Conservation (phyloP, 2,888 invertebrate species). For the Zygogramma bicolorata region DNA sequence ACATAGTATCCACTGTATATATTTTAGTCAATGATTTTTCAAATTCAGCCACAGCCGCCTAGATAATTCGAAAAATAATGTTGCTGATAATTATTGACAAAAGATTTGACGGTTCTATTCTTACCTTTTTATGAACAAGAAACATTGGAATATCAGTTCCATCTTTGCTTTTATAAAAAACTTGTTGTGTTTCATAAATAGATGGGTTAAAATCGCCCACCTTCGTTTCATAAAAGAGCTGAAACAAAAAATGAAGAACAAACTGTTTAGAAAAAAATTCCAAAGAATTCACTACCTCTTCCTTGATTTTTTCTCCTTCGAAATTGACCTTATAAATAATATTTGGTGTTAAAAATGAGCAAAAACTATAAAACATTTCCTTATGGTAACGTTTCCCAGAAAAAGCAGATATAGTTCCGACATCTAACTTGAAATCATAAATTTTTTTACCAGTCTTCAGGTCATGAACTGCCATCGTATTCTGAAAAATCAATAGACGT, state of each 20-base stretch:
- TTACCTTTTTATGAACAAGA: conserved; percentile 84
- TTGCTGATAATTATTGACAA: neutral
- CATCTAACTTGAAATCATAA: conserved; percentile 82
- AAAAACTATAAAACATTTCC: conserved; percentile 94
- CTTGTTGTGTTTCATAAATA: conserved; percentile 86
- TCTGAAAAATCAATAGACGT: conserved; percentile 69
- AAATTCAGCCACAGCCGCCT: too few species aligned
- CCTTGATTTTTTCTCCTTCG: conserved; percentile 68
- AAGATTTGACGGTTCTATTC: conserved; percentile 4
- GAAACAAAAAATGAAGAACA: conserved; percentile 27
- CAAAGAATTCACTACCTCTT: conserved; percentile 68
- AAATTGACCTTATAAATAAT: conserved; percentile 91
- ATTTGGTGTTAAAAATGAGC: conserved; percentile 92
- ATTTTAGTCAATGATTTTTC: too few species aligned
- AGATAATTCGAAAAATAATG: neutral
- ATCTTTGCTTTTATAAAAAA: conserved; percentile 94
- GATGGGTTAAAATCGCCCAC: conserved; percentile 85
- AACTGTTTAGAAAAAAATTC: neutral
- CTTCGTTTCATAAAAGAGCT: conserved; percentile 88
- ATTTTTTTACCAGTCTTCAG: conserved; percentile 79
- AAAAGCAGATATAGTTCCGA: conserved; percentile 88
- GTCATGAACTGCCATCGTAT: conserved; percentile 84
- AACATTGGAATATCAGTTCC: conserved; percentile 97
- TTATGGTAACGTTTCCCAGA: conserved; percentile 87
- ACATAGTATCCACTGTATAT: too few species aligned